Base-by-base conservation (phyloP, 35 echinoderm and acorn worm species). In the Apostichopus parvimensis region DNA sequence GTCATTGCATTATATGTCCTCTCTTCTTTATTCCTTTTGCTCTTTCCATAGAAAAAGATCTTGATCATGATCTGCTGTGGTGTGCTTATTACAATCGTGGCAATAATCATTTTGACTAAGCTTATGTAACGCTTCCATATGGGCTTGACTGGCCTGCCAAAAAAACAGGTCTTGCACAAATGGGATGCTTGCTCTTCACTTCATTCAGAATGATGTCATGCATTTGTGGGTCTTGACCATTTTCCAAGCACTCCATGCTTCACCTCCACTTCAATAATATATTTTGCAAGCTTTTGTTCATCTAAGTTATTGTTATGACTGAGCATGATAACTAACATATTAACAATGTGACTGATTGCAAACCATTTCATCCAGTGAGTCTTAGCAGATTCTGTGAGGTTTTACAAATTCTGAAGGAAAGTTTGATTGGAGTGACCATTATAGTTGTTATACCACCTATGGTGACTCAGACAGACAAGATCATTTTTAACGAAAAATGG, bases 21-120 rank as follows among this genome's bases (percentile, higher is more conserved):
- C 71, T 75, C 64, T 75, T 75, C 13, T 9, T 61, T 61, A 61
- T 61, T 61, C n/a, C 71, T 75, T 75, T 18, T 75, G 71, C 71
- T 75, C 71, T 75, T 75, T 75, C 71, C 20, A 18, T 75, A 75
- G 71, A 75, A 75, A 75, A 75, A 75, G 71, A 75, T 75, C n/a
- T 75, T 75, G 71, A 75, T 75, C 71, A 75, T 75, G 71, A 22
- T 75, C 71, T 75, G 71, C 71, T 75, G 71, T 75, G 71, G 71
- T 75, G 71, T 75, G 71, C 71, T 75, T 20, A 18, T 75, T 75
- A n/a, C 17, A 75, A n/a, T 75, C 71, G 71, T 75, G 71, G 17
- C 17, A 75, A 75, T 75, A 75, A 75, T 75, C 6, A 75, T 75
- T 75, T 18, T 75, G 71, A 20, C 71, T 75, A 68, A 68, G 64